Evolutionary conservation across 2,797 vertebrate genomes (phyloP).

Genomic region (Chelmon rostratus): DNA sequence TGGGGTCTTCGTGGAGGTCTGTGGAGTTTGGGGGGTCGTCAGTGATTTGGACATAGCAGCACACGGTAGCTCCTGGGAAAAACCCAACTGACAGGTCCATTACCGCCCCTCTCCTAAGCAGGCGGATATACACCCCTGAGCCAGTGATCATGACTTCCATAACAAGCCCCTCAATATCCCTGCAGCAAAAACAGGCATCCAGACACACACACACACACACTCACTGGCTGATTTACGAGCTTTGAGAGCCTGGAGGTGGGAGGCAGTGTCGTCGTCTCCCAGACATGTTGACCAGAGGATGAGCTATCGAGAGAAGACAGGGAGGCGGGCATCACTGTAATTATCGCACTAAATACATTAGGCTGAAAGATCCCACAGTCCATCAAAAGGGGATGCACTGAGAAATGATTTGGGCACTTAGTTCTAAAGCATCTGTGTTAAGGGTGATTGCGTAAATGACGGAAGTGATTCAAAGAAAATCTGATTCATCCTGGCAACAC

Average conservation of each 20-base stretch:
- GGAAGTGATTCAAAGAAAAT: constrained; percentile 67
- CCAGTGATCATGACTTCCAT: constrained; percentile 69
- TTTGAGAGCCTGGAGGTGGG: constrained; percentile 70
- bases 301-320: constrained; percentile 71
- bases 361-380: constrained; percentile 67
- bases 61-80: constrained; percentile 58
- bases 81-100: constrained; percentile 74
- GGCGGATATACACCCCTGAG: constrained; percentile 64
- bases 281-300: constrained; percentile 82
- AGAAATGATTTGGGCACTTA: constrained; percentile 66
- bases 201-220: constrained; percentile 24
- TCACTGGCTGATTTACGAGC: constrained; percentile 76
- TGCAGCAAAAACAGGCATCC: constrained; percentile 60
- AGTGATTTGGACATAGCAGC: constrained; percentile 38
- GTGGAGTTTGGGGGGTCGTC: not conserved
- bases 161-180: constrained; percentile 70
- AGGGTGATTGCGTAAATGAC: constrained; percentile 70
- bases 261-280: constrained; percentile 67
- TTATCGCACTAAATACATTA: constrained; percentile 83
- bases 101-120: constrained; percentile 61
- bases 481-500: constrained; percentile 59
- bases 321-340: constrained; percentile 73
- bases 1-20: constrained; percentile 35
- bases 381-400: constrained; percentile 64
- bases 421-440: constrained; percentile 69